phyloP scores from a whole-genome alignment of 1,140 invertebrate species.

The Delia radicum region DNA sequence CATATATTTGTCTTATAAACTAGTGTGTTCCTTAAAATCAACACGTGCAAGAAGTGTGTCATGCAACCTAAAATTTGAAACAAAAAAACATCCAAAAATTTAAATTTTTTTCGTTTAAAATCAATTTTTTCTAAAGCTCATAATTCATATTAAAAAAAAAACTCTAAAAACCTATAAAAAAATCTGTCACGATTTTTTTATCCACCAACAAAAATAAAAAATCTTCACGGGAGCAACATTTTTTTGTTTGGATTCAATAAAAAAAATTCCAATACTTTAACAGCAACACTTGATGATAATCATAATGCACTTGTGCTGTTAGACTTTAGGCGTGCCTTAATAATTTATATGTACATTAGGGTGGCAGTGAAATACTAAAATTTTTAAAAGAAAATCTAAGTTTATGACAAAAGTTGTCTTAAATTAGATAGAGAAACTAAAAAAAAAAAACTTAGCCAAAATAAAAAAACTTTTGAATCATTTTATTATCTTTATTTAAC shows the following conservation, averaged over 20 bases:
- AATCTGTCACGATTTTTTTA: not conserved
- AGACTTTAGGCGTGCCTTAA: not conserved
- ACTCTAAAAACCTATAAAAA: not conserved
- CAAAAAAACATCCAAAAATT: not conserved
- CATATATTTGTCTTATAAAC: not conserved
- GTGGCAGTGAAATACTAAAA: too few relatives aligned
- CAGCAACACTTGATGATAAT: not conserved
- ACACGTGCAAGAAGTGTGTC: constrained; percentile 3
- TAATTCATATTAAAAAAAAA: not conserved
- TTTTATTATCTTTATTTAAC: too few relatives aligned
- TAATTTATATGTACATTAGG: too few relatives aligned
- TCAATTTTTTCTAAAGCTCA: not conserved
- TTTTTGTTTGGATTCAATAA: not conserved
- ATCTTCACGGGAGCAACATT: not conserved
- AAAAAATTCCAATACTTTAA: not conserved
- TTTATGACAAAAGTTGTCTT: too few relatives aligned
- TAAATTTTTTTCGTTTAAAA: not conserved
- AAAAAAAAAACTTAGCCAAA: too few relatives aligned
- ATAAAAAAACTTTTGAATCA: too few relatives aligned
- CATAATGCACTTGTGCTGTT: not conserved
- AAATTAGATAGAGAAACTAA: too few relatives aligned
- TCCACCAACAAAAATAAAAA: not conserved
- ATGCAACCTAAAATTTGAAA: not conserved
- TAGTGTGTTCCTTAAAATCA: not conserved
- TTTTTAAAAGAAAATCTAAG: too few relatives aligned